Conservation (phyloP, 1,140 invertebrate genomes). For the Agrilus planipennis region DNA sequence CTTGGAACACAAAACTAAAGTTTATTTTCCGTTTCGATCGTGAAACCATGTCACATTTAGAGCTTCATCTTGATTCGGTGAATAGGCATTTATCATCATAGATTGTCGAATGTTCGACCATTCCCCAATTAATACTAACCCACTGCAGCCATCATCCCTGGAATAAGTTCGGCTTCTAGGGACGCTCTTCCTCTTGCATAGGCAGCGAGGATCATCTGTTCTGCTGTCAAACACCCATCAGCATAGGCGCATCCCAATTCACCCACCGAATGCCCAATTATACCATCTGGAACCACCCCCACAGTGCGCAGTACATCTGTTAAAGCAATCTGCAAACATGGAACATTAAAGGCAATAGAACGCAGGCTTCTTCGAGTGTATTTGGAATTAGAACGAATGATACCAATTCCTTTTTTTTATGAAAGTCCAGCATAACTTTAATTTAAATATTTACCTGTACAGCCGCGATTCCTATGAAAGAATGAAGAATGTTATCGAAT, state of each 20-base stretch:
- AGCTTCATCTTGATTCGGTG: too few relatives aligned
- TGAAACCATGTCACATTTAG: too few relatives aligned
- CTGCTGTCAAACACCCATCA: constrained; percentile 70
- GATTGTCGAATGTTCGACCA: too few relatives aligned
- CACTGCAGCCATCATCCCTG: constrained; percentile 76
- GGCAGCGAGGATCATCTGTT: constrained; percentile 71
- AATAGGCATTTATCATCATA: too few relatives aligned
- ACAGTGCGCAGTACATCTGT: constrained; percentile 62
- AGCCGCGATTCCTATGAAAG: constrained; percentile 84
- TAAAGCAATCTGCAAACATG: constrained; percentile 65
- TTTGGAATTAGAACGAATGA: too few relatives aligned
- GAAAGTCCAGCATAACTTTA: too few relatives aligned
- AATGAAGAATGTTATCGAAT: constrained; percentile 74
- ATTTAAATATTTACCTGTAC: constrained; percentile 56
- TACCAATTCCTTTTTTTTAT: too few relatives aligned
- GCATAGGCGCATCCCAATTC: constrained; percentile 84
- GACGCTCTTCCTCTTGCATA: constrained; percentile 80
- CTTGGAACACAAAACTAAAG: too few relatives aligned
- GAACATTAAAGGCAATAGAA: too few relatives aligned
- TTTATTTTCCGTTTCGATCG: too few relatives aligned
- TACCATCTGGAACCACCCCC: constrained; percentile 66
- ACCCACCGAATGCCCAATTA: constrained; percentile 81
- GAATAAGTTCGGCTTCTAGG: constrained; percentile 59
- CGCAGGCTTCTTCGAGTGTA: too few relatives aligned
- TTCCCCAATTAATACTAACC: too few relatives aligned